Base-by-base conservation (phyloP, 2,888 invertebrate species). In the Hyles lineata region DNA sequence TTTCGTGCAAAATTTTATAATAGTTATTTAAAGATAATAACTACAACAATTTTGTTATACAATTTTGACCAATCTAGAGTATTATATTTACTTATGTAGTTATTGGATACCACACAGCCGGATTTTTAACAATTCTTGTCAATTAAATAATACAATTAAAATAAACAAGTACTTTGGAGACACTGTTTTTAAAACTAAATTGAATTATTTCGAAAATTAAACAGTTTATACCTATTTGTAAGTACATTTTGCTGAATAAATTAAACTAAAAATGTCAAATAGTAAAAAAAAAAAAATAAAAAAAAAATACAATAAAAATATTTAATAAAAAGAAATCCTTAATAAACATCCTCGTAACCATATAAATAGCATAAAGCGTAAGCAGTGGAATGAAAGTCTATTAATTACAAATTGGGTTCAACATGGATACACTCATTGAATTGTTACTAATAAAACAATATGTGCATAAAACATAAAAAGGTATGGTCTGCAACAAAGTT, bases 1-100 rank as follows among this genome's bases (percentile, higher is more conserved):
- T 72, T 70, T 32, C 59, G 72, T 72, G 72, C 70, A 72, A 60
- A 69, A 69, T 25, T 70, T 67, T 58, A 61, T 67, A 72, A 67
- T 55, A 72, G 43, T 72, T 9, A 67, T 67, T n/a, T 63, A 72
- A 63, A 55, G 32, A 63, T 63, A 62, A 63, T 72, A 55, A 63
- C 32, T 63, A 72, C 62, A 23, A 32, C 32, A 63, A 55, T 52
- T 72, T 32, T 43, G 43, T 50, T 71, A 71, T 21, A 43, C 23
- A 60, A 35, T 63, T 63, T 67, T 35, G 23, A 35, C 58, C 58
- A 35, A 72, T 72, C 32, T 43, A 55, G 43, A 29, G 21, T 62
- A 35, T 32, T 70, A 72, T 19, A 58, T 32, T 35, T 35, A 58
- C 9, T 17, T 58, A 58, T 19, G 52, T 62, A 52, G 32, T 32